These are phyloP conservation scores for Ophonus ardosiacus DNA, from an alignment of 2,888 invertebrate genomes.

Conservation along the genomic window DNA sequence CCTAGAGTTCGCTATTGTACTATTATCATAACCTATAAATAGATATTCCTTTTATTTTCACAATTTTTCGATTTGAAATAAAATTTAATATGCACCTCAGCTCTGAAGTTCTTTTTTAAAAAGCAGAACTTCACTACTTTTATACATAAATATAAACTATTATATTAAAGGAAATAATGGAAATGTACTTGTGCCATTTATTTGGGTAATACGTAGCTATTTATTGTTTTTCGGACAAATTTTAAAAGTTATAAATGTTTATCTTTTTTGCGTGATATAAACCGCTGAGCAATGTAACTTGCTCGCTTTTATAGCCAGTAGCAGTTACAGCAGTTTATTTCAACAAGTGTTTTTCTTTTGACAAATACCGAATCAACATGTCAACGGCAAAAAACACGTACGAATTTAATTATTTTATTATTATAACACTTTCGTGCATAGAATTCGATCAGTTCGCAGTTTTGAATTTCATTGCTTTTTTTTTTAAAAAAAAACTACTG, in stretches of 20 bases:
- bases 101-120: too few species aligned
- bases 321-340: neutral
- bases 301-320: neutral
- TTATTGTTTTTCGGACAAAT: neutral
- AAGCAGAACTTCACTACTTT: too few species aligned
- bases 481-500: too few species aligned
- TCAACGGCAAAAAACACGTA: constrained; percentile 67
- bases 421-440: too few species aligned
- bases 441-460: too few species aligned
- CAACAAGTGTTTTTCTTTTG: constrained; percentile 66
- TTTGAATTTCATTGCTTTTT: too few species aligned
- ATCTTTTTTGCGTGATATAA: neutral
- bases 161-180: neutral
- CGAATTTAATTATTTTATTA: neutral
- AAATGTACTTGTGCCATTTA: neutral
- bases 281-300: neutral
- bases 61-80: too few species aligned
- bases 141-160: too few species aligned
- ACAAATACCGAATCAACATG: constrained; percentile 50
- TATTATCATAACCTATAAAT: too few species aligned
- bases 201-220: neutral
- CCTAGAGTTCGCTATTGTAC: too few species aligned
- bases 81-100: too few species aligned
- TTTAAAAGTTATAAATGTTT: neutral
- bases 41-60: too few species aligned